phyloP scores from a whole-genome alignment of 1,140 invertebrate genomes.

The Trachelipus rathkii region DNA sequence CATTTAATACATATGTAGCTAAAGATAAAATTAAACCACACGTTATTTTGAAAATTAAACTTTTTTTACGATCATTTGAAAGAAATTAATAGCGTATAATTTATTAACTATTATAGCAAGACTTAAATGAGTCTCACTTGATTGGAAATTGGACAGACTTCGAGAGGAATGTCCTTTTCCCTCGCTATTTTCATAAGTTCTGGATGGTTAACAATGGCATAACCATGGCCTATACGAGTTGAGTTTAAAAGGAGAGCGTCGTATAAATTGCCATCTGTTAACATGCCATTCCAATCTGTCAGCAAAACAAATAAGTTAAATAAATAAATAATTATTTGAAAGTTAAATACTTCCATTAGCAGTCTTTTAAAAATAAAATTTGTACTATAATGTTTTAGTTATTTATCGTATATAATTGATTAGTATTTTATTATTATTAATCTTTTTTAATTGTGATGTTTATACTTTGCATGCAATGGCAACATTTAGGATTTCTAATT shows the following conservation, averaged over 20 bases:
- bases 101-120: neutral
- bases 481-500: too few relatives aligned
- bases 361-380: too few relatives aligned
- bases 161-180: constrained; percentile 66
- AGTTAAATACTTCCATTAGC: neutral
- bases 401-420: too few relatives aligned
- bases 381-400: too few relatives aligned
- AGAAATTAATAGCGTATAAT: too few relatives aligned
- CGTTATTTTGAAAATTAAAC: too few relatives aligned
- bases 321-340: neutral
- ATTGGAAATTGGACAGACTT: constrained; percentile 71
- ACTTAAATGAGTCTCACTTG: constrained; percentile 49
- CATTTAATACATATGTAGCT: too few relatives aligned
- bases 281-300: constrained; percentile 58
- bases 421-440: too few relatives aligned
- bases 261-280: constrained; percentile 64
- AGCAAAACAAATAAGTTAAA: neutral
- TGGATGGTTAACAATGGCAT: constrained; percentile 72
- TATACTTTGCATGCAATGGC: too few relatives aligned
- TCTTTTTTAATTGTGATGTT: too few relatives aligned
- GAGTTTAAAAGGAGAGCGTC: constrained; percentile 71
- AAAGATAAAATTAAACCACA: too few relatives aligned
- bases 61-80: too few relatives aligned
- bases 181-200: constrained; percentile 59
- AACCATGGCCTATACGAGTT: constrained; percentile 66